These are phyloP conservation scores for Alauda arvensis DNA, from an alignment of 2,797 vertebrate species.

Conservation along the genomic window DNA sequence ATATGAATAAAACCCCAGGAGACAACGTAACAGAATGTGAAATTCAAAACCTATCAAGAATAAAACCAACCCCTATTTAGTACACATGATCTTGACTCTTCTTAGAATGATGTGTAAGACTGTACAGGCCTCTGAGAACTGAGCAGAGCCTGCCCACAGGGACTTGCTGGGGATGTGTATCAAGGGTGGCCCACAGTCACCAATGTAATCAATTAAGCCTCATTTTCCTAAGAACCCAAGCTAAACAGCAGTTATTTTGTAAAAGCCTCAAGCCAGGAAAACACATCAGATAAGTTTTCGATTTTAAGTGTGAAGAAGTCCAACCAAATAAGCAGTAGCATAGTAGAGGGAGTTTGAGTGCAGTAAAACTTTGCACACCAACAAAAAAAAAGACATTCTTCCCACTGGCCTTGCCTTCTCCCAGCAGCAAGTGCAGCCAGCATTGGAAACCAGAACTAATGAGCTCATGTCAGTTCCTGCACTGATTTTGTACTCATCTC, in stretches of 20 bases:
- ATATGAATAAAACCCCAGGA: not conserved
- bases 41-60: not conserved
- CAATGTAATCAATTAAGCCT: not conserved
- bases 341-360: not conserved
- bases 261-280: not conserved
- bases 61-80: not conserved
- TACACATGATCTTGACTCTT: not conserved
- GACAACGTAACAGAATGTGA: rapidly evolving
- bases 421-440: not conserved
- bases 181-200: not conserved
- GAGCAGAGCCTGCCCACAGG: not conserved
- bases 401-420: not conserved
- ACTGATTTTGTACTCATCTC: not conserved
- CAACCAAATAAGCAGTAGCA: not conserved
- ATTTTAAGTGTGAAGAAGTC: not conserved
- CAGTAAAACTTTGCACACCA: not conserved
- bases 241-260: not conserved
- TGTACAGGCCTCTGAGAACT: not conserved
- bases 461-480: not conserved
- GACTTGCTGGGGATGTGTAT: not conserved
- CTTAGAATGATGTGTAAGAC: not conserved
- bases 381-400: not conserved
- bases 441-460: not conserved
- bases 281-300: not conserved
- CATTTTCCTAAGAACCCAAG: not conserved